Conservation (phyloP, 53 echinoderm and acorn worm genomes). For the Holothuria leucospilota region DNA sequence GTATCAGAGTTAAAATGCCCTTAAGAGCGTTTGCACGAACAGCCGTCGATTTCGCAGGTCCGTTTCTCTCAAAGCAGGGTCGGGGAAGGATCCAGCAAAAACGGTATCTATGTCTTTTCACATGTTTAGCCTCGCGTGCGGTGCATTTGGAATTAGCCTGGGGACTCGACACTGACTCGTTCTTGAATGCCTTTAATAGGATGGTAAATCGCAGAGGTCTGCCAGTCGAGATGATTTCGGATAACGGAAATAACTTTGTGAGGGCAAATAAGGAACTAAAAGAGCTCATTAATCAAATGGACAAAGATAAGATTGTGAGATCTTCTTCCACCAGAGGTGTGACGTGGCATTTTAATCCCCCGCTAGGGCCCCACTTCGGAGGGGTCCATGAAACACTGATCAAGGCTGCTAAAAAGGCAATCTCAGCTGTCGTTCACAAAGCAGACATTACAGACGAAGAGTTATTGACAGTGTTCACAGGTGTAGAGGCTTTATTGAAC, state of each 20-base stretch:
- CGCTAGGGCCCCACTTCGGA: too few species aligned
- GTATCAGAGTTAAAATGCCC: too few species aligned
- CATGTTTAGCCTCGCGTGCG: too few species aligned
- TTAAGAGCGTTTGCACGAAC: too few species aligned
- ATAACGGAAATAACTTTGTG: constrained; percentile 25
- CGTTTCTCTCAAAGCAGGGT: too few species aligned
- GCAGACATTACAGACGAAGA: too few species aligned
- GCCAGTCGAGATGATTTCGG: constrained; percentile 28
- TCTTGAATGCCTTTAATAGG: background rate
- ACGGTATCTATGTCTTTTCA: too few species aligned
- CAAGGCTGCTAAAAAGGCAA: constrained; percentile 24
- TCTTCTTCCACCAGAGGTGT: background rate
- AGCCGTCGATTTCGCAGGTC: background rate
- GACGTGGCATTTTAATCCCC: constrained; percentile 40
- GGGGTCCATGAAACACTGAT: too few species aligned
- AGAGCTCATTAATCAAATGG: background rate
- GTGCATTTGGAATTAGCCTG: too few species aligned
- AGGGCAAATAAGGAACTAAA: background rate
- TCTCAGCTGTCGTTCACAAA: background rate
- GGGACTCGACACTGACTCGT: too few species aligned
- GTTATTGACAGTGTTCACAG: background rate
- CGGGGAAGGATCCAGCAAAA: too few species aligned
- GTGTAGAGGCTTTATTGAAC: constrained; percentile 17
- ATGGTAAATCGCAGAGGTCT: too few species aligned
- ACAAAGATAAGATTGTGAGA: background rate